Percentiles rank a stretch among this genome's conserved stretches.
These are phyloP conservation scores for Spilogale gracilis DNA, from an alignment of 2,113 vertebrate genomes.

Conservation along the genomic window DNA sequence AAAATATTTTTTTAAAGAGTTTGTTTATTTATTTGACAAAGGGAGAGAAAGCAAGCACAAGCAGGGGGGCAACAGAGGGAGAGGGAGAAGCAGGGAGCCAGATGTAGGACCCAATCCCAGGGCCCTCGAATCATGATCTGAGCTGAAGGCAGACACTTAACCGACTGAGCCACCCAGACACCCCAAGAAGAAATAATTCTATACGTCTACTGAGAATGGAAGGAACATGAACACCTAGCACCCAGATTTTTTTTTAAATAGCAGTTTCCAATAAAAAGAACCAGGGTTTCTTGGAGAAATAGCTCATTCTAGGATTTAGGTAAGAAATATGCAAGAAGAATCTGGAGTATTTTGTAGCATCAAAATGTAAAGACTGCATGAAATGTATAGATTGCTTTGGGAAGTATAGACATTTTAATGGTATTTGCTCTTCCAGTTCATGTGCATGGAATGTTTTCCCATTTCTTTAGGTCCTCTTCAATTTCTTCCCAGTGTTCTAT, in stretches of 20 bases:
- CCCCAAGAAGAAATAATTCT: neutral
- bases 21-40: too few relatives aligned
- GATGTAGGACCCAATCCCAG: too few relatives aligned
- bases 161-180: neutral
- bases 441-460: too few relatives aligned
- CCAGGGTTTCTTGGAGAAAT: neutral
- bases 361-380: neutral
- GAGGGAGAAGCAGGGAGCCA: too few relatives aligned
- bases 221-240: neutral
- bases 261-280: neutral
- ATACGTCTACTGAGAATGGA: neutral
- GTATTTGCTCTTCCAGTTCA: too few relatives aligned
- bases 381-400: too few relatives aligned
- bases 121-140: neutral
- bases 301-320: neutral
- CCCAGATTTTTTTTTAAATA: neutral
- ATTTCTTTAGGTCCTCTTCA: too few relatives aligned
- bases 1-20: too few relatives aligned
- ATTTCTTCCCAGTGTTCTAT: too few relatives aligned
- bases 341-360: neutral
- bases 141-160: neutral
- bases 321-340: neutral
- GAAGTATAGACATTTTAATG: too few relatives aligned
- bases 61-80: too few relatives aligned
- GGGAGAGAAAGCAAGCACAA: too few relatives aligned